Conservation (phyloP, 2,888 invertebrate genomes). For the Hoplodrina blanda region DNA sequence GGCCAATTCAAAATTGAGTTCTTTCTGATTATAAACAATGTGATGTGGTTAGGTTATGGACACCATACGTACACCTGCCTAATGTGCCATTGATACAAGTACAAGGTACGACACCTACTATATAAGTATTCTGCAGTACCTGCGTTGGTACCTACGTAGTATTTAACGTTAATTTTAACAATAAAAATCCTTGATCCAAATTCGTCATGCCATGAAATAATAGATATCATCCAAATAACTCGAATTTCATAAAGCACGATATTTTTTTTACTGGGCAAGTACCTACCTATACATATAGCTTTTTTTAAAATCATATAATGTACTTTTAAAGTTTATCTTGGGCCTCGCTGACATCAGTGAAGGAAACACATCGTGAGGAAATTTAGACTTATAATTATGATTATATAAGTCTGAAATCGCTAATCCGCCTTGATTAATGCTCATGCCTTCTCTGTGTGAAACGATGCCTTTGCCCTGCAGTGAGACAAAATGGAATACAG, state of each 20-base stretch:
- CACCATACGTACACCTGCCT: background rate
- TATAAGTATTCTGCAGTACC: background rate
- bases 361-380: no score
- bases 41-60: background rate
- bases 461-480: no score
- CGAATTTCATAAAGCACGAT: background rate
- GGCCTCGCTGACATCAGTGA: no score
- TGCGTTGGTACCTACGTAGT: conserved; percentile 22
- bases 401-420: no score
- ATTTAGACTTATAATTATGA: no score
- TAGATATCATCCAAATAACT: conserved; percentile 24
- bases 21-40: background rate
- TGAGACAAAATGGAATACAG: no score
- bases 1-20: conserved; percentile 32
- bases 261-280: no score
- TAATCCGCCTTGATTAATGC: no score
- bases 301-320: no score
- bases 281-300: no score
- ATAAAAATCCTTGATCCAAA: conserved; percentile 63
- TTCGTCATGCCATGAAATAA: conserved; percentile 55
- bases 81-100: conserved; percentile 28
- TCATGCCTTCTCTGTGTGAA: no score
- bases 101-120: conserved; percentile 6
- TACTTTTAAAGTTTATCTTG: no score
- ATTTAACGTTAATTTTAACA: conserved; percentile 47